A percentile compares a stretch with the other conserved stretches of the same genome.
phyloP scores from a whole-genome alignment of 2,797 vertebrate species.

The Artibeus jamaicensis region DNA sequence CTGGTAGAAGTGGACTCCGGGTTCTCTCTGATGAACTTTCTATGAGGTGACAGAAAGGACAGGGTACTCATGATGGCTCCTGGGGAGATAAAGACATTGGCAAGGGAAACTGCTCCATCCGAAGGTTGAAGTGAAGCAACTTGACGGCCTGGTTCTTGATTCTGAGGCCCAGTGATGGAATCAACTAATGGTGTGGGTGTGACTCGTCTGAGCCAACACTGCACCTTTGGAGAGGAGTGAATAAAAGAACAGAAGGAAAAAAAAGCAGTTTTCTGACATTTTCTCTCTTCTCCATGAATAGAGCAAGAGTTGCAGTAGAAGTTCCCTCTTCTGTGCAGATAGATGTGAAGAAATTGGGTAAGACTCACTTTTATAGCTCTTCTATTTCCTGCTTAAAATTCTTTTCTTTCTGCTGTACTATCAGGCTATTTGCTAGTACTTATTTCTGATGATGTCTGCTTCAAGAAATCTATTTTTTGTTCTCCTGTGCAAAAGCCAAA shows the following conservation, averaged over 20 bases:
- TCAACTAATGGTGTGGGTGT: too few species aligned
- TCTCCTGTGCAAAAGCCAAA: not conserved
- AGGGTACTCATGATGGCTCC: not conserved
- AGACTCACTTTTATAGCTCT: not conserved
- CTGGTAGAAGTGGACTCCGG: not conserved
- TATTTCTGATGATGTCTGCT: not conserved
- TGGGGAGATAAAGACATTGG: not conserved
- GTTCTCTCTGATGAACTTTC: not conserved
- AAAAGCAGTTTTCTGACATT: not conserved
- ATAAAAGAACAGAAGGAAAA: not conserved
- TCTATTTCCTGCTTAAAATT: not conserved
- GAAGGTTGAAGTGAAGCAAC: not conserved
- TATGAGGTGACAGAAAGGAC: not conserved
- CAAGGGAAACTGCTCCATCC: not conserved
- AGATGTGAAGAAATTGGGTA: not conserved
- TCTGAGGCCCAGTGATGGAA: not conserved
- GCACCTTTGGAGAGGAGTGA: not conserved
- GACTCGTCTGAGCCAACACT: not conserved
- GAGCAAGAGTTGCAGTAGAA: not conserved
- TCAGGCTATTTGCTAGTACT: not conserved
- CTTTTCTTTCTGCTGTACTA: not conserved
- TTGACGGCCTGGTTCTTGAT: not conserved
- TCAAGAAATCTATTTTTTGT: not conserved
- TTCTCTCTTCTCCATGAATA: not conserved
- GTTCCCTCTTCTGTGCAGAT: not conserved